Evolutionary conservation across 2,113 vertebrate species (phyloP).

Genomic region (Sinocyclocheilus rhinocerous): DNA sequence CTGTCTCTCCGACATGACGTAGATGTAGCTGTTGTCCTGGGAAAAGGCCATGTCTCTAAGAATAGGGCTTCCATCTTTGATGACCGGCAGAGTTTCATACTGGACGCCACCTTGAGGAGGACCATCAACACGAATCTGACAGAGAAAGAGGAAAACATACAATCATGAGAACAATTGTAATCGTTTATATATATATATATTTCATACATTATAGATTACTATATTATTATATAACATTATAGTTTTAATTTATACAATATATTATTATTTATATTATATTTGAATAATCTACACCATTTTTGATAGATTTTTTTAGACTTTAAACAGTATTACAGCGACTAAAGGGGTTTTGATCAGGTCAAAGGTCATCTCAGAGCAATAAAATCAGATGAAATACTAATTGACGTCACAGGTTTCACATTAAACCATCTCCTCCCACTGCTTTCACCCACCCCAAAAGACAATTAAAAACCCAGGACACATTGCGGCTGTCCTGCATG

Average conservation of each 20-base stretch:
- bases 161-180: constrained; percentile 20
- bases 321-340: not conserved
- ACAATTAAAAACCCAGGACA: constrained; percentile 7
- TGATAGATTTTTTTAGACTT: not conserved
- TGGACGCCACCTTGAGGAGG: constrained; percentile 90
- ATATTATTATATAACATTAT: too few relatives aligned
- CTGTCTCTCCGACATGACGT: constrained; percentile 95
- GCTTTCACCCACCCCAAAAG: not conserved
- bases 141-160: constrained; percentile 5
- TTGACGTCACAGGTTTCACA: constrained; percentile 35
- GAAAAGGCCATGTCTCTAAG: constrained; percentile 98
- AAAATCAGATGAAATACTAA: constrained; percentile 41
- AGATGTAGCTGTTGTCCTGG: constrained; percentile 85
- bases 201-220: too few relatives aligned
- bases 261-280: too few relatives aligned
- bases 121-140: constrained; percentile 93
- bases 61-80: constrained; percentile 89
- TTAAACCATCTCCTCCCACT: not conserved
- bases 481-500: not conserved
- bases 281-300: not conserved
- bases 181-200: too few relatives aligned
- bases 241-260: too few relatives aligned
- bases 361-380: not conserved
- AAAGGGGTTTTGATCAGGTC: not conserved
- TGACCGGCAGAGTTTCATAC: constrained; percentile 88